phyloP scores from a whole-genome alignment of 2,888 invertebrate species.

The Andrena bicolor region DNA sequence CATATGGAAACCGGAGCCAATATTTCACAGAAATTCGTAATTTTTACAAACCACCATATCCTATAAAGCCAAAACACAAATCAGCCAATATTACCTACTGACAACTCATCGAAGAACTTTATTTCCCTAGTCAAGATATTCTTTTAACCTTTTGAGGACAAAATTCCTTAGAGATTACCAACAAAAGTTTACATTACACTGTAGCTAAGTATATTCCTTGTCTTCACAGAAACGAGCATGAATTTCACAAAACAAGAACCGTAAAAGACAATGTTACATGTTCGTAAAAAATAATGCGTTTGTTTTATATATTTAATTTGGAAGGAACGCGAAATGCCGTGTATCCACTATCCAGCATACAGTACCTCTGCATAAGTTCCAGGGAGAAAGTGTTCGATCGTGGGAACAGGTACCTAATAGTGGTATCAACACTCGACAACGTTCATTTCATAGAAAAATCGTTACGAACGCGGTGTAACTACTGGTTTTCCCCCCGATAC shows the following conservation, averaged over 20 bases:
- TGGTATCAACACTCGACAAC: slow-evolving; percentile 42
- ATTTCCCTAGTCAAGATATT: no score
- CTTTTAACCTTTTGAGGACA: no score
- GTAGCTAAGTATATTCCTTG: not conserved
- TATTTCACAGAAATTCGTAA: no score
- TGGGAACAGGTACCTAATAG: slow-evolving; percentile 77
- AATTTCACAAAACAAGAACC: not conserved
- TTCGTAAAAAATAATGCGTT: slow-evolving; percentile 26
- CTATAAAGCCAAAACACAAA: no score
- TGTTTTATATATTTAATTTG: slow-evolving; percentile 45
- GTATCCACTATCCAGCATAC: slow-evolving; percentile 37
- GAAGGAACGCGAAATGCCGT: slow-evolving; percentile 46
- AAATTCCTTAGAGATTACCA: no score
- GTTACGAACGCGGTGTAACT: slow-evolving; percentile 16
- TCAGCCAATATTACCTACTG: no score
- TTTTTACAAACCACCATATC: no score
- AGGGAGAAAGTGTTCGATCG: slow-evolving; percentile 82
- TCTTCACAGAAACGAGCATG: not conserved
- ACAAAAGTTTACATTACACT: no score
- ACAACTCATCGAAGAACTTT: no score
- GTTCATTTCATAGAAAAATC: slow-evolving; percentile 49
- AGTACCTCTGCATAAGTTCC: slow-evolving; percentile 57
- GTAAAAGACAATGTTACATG: not conserved
- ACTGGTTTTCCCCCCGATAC: not conserved
- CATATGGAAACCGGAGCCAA: no score